Evolutionary conservation across 2,113 vertebrate genomes (phyloP), one percentile per base, ranked within the genome.

Genomic region (Colossoma macropomum): DNA sequence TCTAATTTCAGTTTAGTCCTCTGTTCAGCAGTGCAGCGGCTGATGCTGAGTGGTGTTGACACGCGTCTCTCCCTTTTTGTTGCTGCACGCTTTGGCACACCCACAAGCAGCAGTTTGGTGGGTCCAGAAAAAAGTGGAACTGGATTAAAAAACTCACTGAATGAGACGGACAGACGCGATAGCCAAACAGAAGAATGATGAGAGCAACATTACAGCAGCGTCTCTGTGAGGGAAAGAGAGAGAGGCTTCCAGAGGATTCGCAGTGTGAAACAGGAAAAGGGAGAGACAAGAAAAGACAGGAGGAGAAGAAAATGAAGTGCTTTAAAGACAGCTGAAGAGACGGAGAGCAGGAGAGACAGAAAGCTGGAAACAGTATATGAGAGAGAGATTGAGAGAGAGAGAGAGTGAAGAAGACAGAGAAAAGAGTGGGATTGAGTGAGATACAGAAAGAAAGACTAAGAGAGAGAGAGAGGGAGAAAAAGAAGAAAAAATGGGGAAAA

Each of bases 271-370:
- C 21, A 59, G 56, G 56, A 59, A 59, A 59, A 59, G 7, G 56
- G 54, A 23, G 54, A 56, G 54, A 56, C 17, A 16, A 59, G 56
- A n/a, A 23, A 59, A 23, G 56, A 59, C 56, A 59, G 63, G 77
- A 76, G 62, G 71, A 19, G 17, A 54, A 38, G 17, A 54, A 52
- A 19, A 52, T 28, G 15, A 28, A 16, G 5, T 13, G 32, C 32
- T 56, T 71, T 76, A 76, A 80, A 75, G 56, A 75, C 54, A 73
- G 45, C 56, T 77, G 62, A 21, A 65, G 25, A 38, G 48, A 50
- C 19, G 9, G 30, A 45, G 63, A 8, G 32, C n/a, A 7, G 21
- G 23, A 1, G n/a, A 68, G 50, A 56, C 2, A 27, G 27, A 23
- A 25, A 45, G 48, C 23, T 28, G 28, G 68, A 16, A 66, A 56